These are phyloP conservation scores for Drosophila affinis DNA, from an alignment of 2,888 invertebrate genomes.

Conservation along the genomic window DNA sequence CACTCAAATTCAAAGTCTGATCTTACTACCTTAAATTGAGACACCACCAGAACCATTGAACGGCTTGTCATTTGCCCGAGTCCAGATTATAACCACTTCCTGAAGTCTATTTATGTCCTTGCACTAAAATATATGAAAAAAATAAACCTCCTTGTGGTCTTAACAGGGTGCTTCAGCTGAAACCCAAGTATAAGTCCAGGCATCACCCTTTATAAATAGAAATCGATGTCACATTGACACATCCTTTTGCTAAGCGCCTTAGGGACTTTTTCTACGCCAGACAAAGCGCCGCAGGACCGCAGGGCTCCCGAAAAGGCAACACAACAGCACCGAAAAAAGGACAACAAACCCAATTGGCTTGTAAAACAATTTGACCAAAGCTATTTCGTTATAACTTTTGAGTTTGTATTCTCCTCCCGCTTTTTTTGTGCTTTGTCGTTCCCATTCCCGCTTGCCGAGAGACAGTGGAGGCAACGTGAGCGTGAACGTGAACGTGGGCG, in stretches of 20 bases:
- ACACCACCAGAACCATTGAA: too few species aligned
- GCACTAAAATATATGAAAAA: neutral
- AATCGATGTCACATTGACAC: conserved; percentile 8
- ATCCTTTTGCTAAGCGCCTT: conserved; percentile 39
- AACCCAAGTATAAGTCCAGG: conserved; percentile 10
- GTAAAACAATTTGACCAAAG: conserved; percentile 67
- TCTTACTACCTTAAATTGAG: too few species aligned
- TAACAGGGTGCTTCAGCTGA: neutral
- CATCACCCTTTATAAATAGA: conserved; percentile 18
- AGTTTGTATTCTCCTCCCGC: conserved; percentile 36
- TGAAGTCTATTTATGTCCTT: too few species aligned
- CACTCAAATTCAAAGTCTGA: too few species aligned
- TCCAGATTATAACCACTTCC: too few species aligned
- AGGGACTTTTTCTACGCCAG: conserved; percentile 43
- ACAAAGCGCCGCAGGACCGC: conserved; percentile 20
- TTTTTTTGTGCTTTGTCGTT: conserved; percentile 12
- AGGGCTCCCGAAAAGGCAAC: conserved; percentile 23
- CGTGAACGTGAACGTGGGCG: conserved; percentile 17
- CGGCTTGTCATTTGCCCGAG: too few species aligned
- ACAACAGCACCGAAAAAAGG: conserved; percentile 44
- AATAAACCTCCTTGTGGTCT: too few species aligned
- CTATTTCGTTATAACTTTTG: conserved; percentile 68
- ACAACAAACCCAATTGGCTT: conserved; percentile 50
- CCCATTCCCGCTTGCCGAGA: conserved; percentile 15
- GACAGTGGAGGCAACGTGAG: conserved; percentile 7